These are phyloP conservation scores for Australoheros facetus DNA, from an alignment of 2,797 vertebrate genomes.

Conservation along the genomic window DNA sequence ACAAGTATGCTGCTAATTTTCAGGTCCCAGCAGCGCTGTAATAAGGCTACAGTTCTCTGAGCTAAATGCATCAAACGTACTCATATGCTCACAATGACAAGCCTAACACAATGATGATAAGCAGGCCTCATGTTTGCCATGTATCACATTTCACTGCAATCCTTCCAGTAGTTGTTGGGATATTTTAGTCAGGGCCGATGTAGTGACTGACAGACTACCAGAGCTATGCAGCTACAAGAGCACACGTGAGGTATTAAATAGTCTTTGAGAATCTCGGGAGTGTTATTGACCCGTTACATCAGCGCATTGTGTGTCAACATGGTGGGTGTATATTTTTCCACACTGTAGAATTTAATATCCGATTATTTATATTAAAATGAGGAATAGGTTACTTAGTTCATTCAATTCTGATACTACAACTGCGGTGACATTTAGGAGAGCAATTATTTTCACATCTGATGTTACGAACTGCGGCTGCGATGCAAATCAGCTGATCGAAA, in stretches of 20 bases:
- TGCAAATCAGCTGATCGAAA: conserved; percentile 59
- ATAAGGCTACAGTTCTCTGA: background rate
- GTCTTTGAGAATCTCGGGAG: conserved; percentile 19
- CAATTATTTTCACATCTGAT: conserved; percentile 65
- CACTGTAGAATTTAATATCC: conserved; percentile 40
- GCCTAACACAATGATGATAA: background rate
- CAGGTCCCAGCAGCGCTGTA: background rate
- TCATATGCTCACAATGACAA: background rate
- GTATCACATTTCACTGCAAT: background rate
- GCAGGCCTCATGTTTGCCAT: background rate
- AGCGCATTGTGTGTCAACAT: background rate
- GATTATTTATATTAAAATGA: conserved; percentile 53
- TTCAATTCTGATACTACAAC: conserved; percentile 50
- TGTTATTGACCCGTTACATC: conserved; percentile 39
- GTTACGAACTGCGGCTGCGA: conserved; percentile 25
- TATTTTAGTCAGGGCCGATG: background rate
- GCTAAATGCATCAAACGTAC: background rate
- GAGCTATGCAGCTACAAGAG: background rate
- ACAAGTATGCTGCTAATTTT: too few species aligned
- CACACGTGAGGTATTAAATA: background rate
- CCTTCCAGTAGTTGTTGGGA: background rate
- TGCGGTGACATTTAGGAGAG: conserved; percentile 64
- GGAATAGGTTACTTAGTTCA: conserved; percentile 54
- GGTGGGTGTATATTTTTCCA: conserved; percentile 15
- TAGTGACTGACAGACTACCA: background rate